Evolutionary conservation across 2,797 vertebrate species (phyloP), one percentile per base, ranked within the genome.

Genomic region (Sebastes iracundus): DNA sequence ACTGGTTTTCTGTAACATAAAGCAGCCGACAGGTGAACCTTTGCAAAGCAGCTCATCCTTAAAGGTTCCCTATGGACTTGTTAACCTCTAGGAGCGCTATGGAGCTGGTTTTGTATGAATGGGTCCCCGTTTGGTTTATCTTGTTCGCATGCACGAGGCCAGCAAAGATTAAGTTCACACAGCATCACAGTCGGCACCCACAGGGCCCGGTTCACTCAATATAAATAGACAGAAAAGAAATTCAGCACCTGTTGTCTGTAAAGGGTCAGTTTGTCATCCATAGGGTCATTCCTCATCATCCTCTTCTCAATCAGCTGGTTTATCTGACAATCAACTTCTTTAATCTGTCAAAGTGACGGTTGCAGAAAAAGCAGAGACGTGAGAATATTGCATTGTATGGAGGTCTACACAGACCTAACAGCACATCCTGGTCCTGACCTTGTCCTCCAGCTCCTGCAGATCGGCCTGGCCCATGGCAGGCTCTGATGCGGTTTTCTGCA

Each of bases 271-370:
- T 98, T 98, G 89, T 97, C 97, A 72, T 99, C 97, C 77, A 96
- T 90, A 58, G 98, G 97, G 82, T 99, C 97, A 49, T 95, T 97
- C 84, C 96, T 97, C 96, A 97, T 96, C 97, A 99, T 98, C 92
- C 93, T 96, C 93, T 98, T 98, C 94, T 99, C 98, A 88, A 96
- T 97, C 80, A 97, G 93, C 85, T 98, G 97, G 90, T 97, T 99
- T 62, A 99, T 96, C 93, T 98, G 90, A 79, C 90, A 77, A 13
- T 97, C 97, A 16, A 94, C 87, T 83, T 96, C 97, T 94, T 94
- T 96, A 85, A 98, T 97, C 97, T 99, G 94, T 46, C 18, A 64
- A 71, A 72, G 14, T 1, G 4, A 10, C 38, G 61, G 52, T 53
- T 9, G 62, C 72, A 79, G 2, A 12, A 70, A 38, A 46, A 12